Percentiles rank a stretch among this genome's conserved stretches.
These are phyloP conservation scores for Cassiopea xamachana DNA, from an alignment of 30 jellyfish, hydroid and myxozoan genomes.

Conservation along the genomic window DNA sequence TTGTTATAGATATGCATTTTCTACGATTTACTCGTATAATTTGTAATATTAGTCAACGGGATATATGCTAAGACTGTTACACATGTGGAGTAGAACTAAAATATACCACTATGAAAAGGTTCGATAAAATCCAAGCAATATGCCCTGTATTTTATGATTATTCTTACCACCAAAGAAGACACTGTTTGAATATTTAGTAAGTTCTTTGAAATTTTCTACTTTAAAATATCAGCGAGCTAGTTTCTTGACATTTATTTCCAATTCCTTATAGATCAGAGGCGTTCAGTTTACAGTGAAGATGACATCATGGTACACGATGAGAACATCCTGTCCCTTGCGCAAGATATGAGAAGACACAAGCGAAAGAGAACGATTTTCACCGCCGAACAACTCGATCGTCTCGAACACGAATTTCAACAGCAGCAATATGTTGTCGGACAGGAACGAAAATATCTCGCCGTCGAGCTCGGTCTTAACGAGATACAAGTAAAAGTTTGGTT, in stretches of 20 bases:
- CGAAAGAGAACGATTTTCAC: conserved; percentile 98
- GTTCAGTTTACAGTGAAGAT: background rate
- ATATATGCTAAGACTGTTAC: too few relatives aligned
- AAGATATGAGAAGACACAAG: conserved; percentile 68
- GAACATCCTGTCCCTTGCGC: conserved; percentile 18
- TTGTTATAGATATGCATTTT: too few relatives aligned
- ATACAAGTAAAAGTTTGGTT: conserved; percentile 98
- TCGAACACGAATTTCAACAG: conserved; percentile 97
- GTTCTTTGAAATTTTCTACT: too few relatives aligned
- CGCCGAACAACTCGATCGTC: conserved; percentile 94
- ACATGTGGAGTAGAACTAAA: too few relatives aligned
- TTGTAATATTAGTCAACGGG: too few relatives aligned
- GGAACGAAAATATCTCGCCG: conserved; percentile 94
- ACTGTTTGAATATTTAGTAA: too few relatives aligned
- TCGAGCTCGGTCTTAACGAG: conserved; percentile 94
- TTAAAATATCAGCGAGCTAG: background rate
- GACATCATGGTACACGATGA: conserved; percentile 28
- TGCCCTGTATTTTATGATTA: too few relatives aligned
- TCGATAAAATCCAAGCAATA: too few relatives aligned
- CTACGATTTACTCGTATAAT: too few relatives aligned
- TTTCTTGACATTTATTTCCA: background rate
- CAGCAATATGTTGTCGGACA: conserved; percentile 99
- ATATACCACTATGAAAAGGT: too few relatives aligned
- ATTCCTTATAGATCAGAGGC: background rate
- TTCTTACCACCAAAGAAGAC: too few relatives aligned